A percentile compares a stretch with the other conserved stretches of the same genome.
These are phyloP conservation scores for Myrmecophaga tridactyla DNA, from an alignment of 2,113 vertebrate species.

Conservation along the genomic window DNA sequence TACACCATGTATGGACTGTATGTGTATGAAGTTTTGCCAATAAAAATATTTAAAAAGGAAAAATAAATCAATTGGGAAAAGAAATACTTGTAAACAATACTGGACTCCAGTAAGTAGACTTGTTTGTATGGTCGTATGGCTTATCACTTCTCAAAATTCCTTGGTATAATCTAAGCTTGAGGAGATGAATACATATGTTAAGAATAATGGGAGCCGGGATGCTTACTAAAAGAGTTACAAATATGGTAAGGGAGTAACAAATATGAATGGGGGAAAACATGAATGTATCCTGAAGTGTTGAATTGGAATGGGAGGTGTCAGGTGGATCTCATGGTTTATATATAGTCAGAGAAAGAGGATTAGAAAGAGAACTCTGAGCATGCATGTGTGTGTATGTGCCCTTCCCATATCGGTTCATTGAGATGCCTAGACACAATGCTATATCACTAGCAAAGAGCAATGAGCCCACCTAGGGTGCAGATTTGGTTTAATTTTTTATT, in stretches of 20 bases:
- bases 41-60: too few species aligned
- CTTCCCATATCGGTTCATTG: not conserved
- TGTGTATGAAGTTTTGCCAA: too few species aligned
- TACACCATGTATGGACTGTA: too few species aligned
- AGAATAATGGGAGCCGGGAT: not conserved
- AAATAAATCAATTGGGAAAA: too few species aligned
- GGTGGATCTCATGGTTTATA: not conserved
- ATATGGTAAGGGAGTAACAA: not conserved
- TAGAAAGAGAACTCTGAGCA: not conserved
- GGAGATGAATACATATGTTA: not conserved
- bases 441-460: not conserved
- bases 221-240: not conserved
- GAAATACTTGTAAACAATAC: not conserved
- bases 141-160: not conserved
- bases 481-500: not conserved
- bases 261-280: not conserved
- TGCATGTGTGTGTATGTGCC: not conserved
- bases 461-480: not conserved
- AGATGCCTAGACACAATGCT: not conserved
- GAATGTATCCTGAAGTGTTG: not conserved
- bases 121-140: not conserved
- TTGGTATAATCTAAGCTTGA: not conserved
- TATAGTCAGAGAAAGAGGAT: not conserved
- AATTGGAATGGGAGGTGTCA: not conserved
- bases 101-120: not conserved